A percentile compares a stretch with the other conserved stretches of the same genome.
Evolutionary conservation across 1,140 invertebrate species (phyloP).

Genomic region (Pachyrhynchus sulphureomaculatus): DNA sequence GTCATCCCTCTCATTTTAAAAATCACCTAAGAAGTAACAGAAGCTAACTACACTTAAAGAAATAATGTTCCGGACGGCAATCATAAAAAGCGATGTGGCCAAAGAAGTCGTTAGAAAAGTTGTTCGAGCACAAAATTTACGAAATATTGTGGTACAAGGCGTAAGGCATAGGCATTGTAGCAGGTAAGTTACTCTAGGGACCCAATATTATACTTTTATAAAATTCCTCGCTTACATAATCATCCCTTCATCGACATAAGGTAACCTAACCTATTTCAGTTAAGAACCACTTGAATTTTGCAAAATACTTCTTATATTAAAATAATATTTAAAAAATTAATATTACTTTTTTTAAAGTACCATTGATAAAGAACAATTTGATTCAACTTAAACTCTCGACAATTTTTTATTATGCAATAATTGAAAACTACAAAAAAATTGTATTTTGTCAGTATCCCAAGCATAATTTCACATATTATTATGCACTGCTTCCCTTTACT

Average conservation of each 20-base stretch:
- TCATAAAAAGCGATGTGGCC: conserved; percentile 64
- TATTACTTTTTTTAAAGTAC: too few species aligned
- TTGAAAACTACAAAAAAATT: too few species aligned
- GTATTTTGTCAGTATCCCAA: too few species aligned
- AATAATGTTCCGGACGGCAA: conserved; percentile 64
- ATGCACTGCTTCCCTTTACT: too few species aligned
- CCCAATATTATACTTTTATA: conserved; percentile 5
- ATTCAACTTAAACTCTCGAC: too few species aligned
- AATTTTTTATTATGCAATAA: too few species aligned
- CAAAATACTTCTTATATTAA: too few species aligned
- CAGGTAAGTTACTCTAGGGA: conserved; percentile 51
- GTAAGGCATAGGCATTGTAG: conserved; percentile 61
- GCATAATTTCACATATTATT: too few species aligned
- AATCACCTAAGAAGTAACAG: conserved; percentile 6
- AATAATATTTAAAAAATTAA: too few species aligned
- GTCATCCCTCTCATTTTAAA: conserved; percentile 31
- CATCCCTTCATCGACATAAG: conserved; percentile 1
- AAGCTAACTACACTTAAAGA: conserved; percentile 7
- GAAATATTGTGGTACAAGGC: conserved; percentile 62
- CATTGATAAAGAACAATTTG: too few species aligned
- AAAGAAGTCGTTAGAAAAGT: conserved; percentile 60
- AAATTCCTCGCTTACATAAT: conserved; percentile 15
- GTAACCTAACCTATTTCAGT: background rate
- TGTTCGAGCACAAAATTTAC: conserved; percentile 57
- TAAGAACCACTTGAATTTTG: background rate